Evolutionary conservation across 2,888 invertebrate genomes (phyloP).

Genomic region (Clistopyga incitator): DNA sequence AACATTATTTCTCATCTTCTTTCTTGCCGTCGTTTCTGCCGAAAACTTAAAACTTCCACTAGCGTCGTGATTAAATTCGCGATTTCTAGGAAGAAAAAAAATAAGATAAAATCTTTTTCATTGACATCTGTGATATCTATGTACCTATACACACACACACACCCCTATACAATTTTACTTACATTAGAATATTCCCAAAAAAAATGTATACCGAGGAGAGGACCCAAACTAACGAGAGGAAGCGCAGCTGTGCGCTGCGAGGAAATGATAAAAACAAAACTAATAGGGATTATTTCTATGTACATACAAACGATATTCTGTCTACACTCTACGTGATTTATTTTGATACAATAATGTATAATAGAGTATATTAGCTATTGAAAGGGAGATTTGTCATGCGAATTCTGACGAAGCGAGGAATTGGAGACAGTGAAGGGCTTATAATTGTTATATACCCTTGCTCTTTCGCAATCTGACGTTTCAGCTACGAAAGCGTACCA

Average conservation of each 20-base stretch:
- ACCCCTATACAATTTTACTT: conserved; percentile 69
- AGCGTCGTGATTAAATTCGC: not conserved
- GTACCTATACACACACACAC: conserved; percentile 50
- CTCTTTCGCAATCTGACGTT: conserved; percentile 1
- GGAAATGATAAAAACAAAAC: conserved; percentile 47
- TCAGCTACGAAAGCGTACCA: conserved; percentile 1
- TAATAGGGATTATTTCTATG: conserved; percentile 71
- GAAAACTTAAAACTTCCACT: not conserved
- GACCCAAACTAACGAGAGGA: conserved; percentile 51
- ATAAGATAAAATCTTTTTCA: conserved; percentile 45
- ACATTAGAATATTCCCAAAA: conserved; percentile 80
- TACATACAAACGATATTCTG: conserved; percentile 80
- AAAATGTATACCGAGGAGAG: not conserved
- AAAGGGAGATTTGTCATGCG: conserved; percentile 16
- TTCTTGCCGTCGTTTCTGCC: conserved; percentile 12
- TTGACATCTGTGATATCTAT: conserved; percentile 83
- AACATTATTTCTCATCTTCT: conserved; percentile 23
- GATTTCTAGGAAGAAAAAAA: conserved; percentile 8
- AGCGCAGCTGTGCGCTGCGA: conserved; percentile 53
- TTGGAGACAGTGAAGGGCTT: not conserved
- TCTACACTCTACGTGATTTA: conserved; percentile 83
- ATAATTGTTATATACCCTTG: not conserved
- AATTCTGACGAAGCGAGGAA: not conserved
- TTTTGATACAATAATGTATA: conserved; percentile 82
- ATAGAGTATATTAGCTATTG: conserved; percentile 74